Percentiles rank a stretch among this genome's conserved stretches.
Conservation (phyloP, 2,888 invertebrate genomes). For the Stenoptilia bipunctidactyla region DNA sequence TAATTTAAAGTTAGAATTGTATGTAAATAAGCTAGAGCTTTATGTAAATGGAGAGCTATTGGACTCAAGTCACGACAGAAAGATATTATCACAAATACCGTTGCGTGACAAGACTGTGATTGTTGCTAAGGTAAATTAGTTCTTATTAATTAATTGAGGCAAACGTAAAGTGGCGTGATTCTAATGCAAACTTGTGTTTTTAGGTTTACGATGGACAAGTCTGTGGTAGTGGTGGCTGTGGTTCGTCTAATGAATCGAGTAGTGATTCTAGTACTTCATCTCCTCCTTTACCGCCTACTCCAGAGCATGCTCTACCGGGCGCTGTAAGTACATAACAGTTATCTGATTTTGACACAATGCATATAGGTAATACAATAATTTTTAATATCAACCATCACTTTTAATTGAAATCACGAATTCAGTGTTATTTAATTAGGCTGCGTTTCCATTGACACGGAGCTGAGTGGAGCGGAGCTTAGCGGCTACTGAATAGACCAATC, state of each 20-base stretch:
- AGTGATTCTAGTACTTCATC: conserved; percentile 96
- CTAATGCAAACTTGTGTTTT: conserved; percentile 37
- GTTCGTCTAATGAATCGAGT: conserved; percentile 82
- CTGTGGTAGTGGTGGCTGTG: conserved; percentile 59
- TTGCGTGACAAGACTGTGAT: conserved; percentile 89
- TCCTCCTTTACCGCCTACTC: conserved; percentile 89
- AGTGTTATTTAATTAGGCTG: background rate
- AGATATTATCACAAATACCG: conserved; percentile 87
- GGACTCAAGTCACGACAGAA: conserved; percentile 89
- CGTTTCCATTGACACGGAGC: too few species aligned
- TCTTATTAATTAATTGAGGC: too few species aligned
- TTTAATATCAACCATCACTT: too few species aligned
- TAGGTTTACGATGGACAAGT: conserved; percentile 62
- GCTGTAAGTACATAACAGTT: conserved; percentile 83
- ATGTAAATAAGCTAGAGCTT: conserved; percentile 91
- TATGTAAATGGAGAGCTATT: conserved; percentile 90
- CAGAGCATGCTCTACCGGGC: conserved; percentile 91
- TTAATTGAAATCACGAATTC: background rate
- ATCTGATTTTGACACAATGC: too few species aligned
- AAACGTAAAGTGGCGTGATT: too few species aligned
- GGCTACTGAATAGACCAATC: too few species aligned
- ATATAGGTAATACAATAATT: too few species aligned
- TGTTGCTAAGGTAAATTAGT: conserved; percentile 47
- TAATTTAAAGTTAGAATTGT: conserved; percentile 90
- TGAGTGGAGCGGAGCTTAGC: too few species aligned